Base-by-base conservation (phyloP, 2,797 vertebrate species). In the Sebastes wilsoni region DNA sequence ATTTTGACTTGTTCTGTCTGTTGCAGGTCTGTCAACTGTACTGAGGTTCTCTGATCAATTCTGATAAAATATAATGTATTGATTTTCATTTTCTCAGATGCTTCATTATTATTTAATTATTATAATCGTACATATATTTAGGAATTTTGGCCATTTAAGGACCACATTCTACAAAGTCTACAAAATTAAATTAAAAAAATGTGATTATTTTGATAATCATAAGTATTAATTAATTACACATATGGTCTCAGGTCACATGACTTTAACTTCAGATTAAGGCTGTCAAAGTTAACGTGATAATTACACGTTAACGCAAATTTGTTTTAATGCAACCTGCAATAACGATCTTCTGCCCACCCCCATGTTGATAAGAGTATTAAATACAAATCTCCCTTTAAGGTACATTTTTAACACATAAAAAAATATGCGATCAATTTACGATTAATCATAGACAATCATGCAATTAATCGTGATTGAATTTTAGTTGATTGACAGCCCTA, bases 361-460 rank as follows among this genome's bases (percentile, higher is more conserved):
- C 32, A 34, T 34, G 10, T 34, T 4, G 34, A 34, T 34, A 12
- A 36, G 30, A 42, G 14, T 42, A 42, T 42, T 42, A 42, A 0
- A 42, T 42, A 7, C 38, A 1, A 7, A 42, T 42, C 38, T 42
- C 38, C 38, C 38, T 42, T 42, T 42, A 42, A 42, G 38, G 38
- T 16, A 42, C 38, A 42, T 42, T 42, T 42, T 42, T 0, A 42
- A 42, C 38, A 0, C 14, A 0, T 42, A 42, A 16, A 42, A 1
- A 8, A 32, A 32, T 32, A 0, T 32, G 30, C 1, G 30, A 32
- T 32, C 0, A 3, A 6, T 14, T 2, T 38, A 0, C 12, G 2
- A 38, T 38, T 14, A 38, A 0, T 38, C 36, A 36, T 36, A 42
- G 42, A 46, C 16, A 46, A 18, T 46, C 42, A 18, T 46, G 42